Conservation (phyloP, 2,888 invertebrate genomes). For the Lasioglossum oenotherae region DNA sequence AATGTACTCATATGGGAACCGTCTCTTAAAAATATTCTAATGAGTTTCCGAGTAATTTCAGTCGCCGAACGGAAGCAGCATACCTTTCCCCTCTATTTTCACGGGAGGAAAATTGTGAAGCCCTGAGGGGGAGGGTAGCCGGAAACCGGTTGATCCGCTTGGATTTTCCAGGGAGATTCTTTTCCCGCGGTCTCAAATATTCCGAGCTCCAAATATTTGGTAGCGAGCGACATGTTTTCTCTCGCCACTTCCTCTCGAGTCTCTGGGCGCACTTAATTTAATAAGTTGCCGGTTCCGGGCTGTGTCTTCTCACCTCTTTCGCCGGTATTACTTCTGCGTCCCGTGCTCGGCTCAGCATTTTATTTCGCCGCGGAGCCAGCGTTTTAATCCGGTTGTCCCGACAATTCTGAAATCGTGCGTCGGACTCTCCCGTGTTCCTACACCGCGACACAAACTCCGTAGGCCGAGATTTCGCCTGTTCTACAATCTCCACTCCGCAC, state of each 20-base stretch:
- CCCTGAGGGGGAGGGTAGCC: background rate
- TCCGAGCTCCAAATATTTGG: constrained; percentile 2
- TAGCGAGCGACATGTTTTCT: background rate
- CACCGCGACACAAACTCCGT: background rate
- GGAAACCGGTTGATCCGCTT: background rate
- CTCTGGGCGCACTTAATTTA: constrained; percentile 6
- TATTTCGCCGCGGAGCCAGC: background rate
- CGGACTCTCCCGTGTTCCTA: background rate
- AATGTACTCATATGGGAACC: background rate
- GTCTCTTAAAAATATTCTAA: background rate
- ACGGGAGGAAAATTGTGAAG: background rate
- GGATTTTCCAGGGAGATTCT: constrained; percentile 1
- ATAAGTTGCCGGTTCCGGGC: constrained; percentile 5
- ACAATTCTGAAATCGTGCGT: background rate
- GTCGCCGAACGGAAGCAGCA: background rate
- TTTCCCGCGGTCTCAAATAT: background rate
- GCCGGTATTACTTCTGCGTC: background rate
- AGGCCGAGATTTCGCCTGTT: background rate
- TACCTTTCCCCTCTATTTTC: background rate
- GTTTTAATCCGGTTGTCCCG: constrained; percentile 11
- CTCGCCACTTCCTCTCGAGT: background rate
- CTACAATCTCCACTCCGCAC: background rate
- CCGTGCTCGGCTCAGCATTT: background rate
- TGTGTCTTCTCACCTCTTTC: constrained; percentile 7
- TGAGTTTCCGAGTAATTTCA: background rate